These are phyloP conservation scores for Macaria liturata DNA, from an alignment of 2,888 invertebrate genomes.

Conservation along the genomic window DNA sequence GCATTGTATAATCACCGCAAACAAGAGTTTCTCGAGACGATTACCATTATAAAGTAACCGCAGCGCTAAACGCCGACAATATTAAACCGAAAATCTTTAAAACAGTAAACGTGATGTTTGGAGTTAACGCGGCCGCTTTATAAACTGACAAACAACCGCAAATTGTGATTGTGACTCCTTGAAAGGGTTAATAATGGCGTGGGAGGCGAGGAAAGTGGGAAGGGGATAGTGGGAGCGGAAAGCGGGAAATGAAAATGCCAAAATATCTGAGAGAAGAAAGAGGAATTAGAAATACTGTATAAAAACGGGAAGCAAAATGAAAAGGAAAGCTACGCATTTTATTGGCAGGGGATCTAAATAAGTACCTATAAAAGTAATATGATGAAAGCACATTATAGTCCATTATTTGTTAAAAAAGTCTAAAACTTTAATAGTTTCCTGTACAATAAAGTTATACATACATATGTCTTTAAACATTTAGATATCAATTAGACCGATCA, in stretches of 20 bases:
- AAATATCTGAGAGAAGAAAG: no score
- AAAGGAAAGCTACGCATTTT: no score
- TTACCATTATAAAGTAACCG: constrained; percentile 35
- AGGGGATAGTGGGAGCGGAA: constrained; percentile 20
- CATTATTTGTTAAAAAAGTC: no score
- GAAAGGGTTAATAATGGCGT: constrained; percentile 81
- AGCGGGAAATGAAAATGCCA: constrained; percentile 18
- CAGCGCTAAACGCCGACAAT: constrained; percentile 31
- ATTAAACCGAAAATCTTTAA: constrained; percentile 31
- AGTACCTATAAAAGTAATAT: no score
- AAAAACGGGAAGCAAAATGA: no score
- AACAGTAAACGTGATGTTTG: constrained; percentile 36
- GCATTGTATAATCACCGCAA: constrained; percentile 25
- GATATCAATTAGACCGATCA: no score
- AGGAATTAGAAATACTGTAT: no score
- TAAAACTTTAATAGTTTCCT: no score
- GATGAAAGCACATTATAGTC: no score
- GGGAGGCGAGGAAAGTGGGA: constrained; percentile 50
- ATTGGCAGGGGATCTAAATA: no score
- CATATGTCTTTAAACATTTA: no score
- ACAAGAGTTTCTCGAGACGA: constrained; percentile 33
- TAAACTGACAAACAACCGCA: constrained; percentile 78
- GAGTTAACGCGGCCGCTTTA: constrained; percentile 29
- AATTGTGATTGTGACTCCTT: constrained; percentile 76
- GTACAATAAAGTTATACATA: no score